phyloP scores from a whole-genome alignment of 2,888 invertebrate species.

The Uloborus plumipes region DNA sequence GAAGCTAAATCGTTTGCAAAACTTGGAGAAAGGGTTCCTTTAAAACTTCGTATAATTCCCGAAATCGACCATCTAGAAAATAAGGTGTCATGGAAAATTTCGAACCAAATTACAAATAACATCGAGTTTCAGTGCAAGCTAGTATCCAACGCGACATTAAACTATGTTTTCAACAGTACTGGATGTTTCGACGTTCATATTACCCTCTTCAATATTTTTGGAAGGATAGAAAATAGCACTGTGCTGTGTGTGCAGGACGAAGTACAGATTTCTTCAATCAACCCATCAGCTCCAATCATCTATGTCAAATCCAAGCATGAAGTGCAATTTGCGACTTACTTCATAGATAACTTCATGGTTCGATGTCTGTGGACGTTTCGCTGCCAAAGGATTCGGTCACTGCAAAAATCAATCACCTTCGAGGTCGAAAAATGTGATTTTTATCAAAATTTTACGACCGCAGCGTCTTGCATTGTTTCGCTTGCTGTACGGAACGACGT shows the following conservation, averaged over 20 bases:
- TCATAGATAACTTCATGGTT: conserved; percentile 1
- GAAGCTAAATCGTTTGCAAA: neutral
- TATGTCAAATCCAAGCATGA: neutral
- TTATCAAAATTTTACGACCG: neutral
- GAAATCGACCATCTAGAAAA: neutral
- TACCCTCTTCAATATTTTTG: conserved; percentile 9
- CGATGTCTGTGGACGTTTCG: conserved; percentile 20
- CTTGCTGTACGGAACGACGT: conserved; percentile 10
- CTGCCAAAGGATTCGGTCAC: neutral
- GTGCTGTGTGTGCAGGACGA: neutral
- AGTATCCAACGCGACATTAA: neutral
- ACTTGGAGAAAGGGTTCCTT: neutral
- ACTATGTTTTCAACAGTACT: conserved; percentile 1
- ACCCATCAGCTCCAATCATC: neutral
- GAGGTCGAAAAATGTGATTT: neutral
- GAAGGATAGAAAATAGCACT: neutral
- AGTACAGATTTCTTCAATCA: neutral
- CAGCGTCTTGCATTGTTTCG: conserved; percentile 11
- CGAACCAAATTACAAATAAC: neutral
- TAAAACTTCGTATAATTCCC: neutral
- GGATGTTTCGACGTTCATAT: conserved; percentile 6
- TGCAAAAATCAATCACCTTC: neutral
- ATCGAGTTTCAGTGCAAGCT: neutral
- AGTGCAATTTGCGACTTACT: conserved; percentile 6
- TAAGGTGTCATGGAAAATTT: neutral